Conservation (phyloP, 2,113 vertebrate genomes). For the human region GRCh38 chrX:91125001-91125500, state of each 20-base stretch:
- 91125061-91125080: background rate
- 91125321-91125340: background rate
- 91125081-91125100: background rate
- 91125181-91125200: background rate
- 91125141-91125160: background rate
- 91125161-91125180: background rate
- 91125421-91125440: background rate
- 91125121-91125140: background rate
- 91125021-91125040: conserved; percentile 35
- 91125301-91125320: background rate
- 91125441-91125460: background rate
- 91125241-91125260: background rate
- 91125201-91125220: background rate
- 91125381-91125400: background rate
- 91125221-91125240: background rate
- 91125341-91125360: background rate
- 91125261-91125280: background rate
- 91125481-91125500: background rate
- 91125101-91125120: background rate
- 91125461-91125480: background rate
- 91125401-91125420: background rate
- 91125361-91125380: background rate
- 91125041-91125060: background rate
- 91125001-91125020: background rate
- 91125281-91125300: background rate